Percentiles rank a stretch among this genome's conserved stretches.
Evolutionary conservation across 2,113 vertebrate genomes (phyloP).

Genomic region (Mungos mungo): DNA sequence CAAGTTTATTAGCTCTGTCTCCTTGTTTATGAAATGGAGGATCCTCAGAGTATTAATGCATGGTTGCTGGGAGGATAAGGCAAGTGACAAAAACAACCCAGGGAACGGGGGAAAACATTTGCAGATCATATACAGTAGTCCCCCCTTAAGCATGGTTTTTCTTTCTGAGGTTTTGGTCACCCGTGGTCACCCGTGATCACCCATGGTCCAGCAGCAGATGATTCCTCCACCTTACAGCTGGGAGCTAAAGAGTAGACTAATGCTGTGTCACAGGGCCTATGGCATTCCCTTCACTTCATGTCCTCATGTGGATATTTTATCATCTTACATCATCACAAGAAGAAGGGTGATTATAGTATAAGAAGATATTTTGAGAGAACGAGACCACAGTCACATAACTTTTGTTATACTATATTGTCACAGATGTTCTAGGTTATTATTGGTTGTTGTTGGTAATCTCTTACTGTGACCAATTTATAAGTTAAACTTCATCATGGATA

Average conservation of each 20-base stretch:
- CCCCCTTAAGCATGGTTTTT: neutral
- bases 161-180: neutral
- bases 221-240: neutral
- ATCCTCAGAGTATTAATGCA: neutral
- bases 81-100: neutral
- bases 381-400: neutral
- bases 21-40: neutral
- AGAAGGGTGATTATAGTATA: neutral
- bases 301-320: neutral
- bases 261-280: neutral
- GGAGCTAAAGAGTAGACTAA: neutral
- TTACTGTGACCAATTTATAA: neutral
- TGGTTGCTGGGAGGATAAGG: neutral
- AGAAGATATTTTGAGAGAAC: neutral
- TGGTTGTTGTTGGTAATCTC: neutral
- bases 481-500: neutral
- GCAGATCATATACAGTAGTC: neutral
- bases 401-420: neutral
- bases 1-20: neutral
- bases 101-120: neutral
- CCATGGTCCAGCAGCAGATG: neutral
- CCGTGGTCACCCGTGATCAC: neutral
- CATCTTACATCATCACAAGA: neutral
- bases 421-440: neutral
- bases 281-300: neutral